A percentile compares a stretch with the other conserved stretches of the same genome.
These are phyloP conservation scores for Phrynocephalus guinanensis DNA, from an alignment of 2,797 vertebrate genomes.

Conservation along the genomic window DNA sequence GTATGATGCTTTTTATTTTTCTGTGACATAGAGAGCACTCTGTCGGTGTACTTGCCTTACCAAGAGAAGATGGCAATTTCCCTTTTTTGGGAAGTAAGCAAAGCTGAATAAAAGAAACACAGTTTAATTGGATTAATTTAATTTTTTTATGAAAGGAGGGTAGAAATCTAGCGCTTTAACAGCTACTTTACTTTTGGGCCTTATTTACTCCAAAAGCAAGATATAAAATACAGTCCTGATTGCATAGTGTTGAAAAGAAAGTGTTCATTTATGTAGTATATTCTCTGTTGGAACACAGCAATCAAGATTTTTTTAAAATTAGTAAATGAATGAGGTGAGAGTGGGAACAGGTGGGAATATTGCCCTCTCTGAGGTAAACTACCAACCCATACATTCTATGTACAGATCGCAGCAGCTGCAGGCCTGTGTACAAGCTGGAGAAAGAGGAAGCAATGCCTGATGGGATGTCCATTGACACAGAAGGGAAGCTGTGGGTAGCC, in stretches of 20 bases:
- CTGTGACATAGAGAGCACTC: neutral
- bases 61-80: neutral
- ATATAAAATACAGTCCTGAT: too few relatives aligned
- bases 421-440: constrained; percentile 80
- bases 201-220: neutral
- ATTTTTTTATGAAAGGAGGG: too few relatives aligned
- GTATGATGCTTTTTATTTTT: neutral
- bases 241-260: too few relatives aligned
- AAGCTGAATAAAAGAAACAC: neutral
- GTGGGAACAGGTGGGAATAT: neutral
- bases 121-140: too few relatives aligned
- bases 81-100: neutral
- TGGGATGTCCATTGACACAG: constrained; percentile 85
- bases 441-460: constrained; percentile 87
- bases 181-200: neutral
- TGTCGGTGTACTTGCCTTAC: neutral
- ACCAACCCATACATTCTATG: neutral
- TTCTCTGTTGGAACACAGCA: neutral
- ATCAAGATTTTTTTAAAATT: neutral
- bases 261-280: neutral
- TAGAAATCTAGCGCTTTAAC: neutral
- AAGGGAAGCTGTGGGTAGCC: constrained; percentile 89
- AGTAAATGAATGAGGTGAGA: neutral
- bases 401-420: constrained; percentile 83
- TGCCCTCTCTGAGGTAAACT: neutral